Evolutionary conservation across 1,140 invertebrate species (phyloP), one percentile per base, ranked within the genome.

Genomic region (Lepidostoma basale): DNA sequence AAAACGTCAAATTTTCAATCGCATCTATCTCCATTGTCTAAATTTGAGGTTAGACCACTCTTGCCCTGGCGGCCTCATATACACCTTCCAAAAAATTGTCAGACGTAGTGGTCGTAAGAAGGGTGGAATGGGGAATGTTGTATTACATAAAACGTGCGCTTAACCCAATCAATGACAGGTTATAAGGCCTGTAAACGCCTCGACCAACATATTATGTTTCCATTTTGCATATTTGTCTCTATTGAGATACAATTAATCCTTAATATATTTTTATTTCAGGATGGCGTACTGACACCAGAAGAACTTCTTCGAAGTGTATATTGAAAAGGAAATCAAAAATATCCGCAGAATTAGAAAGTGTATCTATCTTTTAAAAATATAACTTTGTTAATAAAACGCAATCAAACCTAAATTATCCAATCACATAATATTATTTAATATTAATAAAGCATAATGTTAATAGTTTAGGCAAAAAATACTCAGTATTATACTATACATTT

Each of bases 221-320:
- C 10, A 36, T 36, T 36, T 6, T 1, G 33, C 1, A n/a, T n/a
- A 3, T 12, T 36, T 12, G 14, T 36, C 10, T 36, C 9, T 36
- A 45, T 9, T 1, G 1, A 9, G 14, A 45, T 18, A 45, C 1
- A 16, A 9, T 16, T 18, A 16, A 18, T 16, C 3, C 1, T 26
- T 14, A 23, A 52, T n/a, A 16, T 60, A 49, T 0, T 69, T 63
- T 58, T 20, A 23, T 44, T 65, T 39, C 54, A 72, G 70, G 70
- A 72, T 62, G 70, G 70, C 33, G 62, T 68, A 62, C 33, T 72
- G 30, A 64, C 65, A 5, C 70, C 65, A 8, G 70, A 72, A 30
- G 70, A 72, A 28, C 62, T 72, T 9, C 62, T 68, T n/a, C 42
- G 70, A 39, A 72, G 47, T 39, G 39, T 68, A 33, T 72, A 68